Evolutionary conservation across 2,888 invertebrate genomes (phyloP).

Genomic region (Dioctria linearis): DNA sequence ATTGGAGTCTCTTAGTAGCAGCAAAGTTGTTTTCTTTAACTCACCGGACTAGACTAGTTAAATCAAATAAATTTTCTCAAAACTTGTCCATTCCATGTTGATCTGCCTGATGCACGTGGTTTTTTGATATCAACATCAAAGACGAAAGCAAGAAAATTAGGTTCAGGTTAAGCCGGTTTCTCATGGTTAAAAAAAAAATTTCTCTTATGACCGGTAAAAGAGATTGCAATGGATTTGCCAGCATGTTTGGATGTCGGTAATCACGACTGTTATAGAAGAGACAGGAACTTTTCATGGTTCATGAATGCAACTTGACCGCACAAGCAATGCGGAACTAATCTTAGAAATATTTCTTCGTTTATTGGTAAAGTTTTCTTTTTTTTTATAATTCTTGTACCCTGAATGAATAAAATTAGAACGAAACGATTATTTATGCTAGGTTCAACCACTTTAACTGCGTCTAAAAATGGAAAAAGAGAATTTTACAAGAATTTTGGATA

Average conservation of each 20-base stretch:
- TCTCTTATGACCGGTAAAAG: conserved; percentile 20
- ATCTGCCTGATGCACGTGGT: no score
- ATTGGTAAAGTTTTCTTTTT: background rate
- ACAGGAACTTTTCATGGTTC: conserved; percentile 49
- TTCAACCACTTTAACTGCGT: no score
- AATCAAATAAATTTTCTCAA: conserved; percentile 29
- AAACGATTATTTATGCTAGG: background rate
- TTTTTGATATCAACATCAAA: background rate
- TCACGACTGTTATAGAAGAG: conserved; percentile 34
- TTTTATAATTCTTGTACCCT: conserved; percentile 1
- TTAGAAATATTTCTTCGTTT: conserved; percentile 10
- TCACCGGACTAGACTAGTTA: conserved; percentile 32
- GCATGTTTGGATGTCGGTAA: conserved; percentile 25
- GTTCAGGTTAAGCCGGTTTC: conserved; percentile 42
- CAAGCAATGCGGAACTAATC: conserved; percentile 38
- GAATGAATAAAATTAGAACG: conserved; percentile 31
- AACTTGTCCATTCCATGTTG: background rate
- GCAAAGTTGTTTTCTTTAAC: conserved; percentile 1
- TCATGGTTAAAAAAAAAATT: conserved; percentile 15
- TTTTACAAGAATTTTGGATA: no score
- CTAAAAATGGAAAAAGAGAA: no score
- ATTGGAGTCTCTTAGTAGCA: conserved; percentile 8
- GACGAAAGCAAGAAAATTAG: conserved; percentile 15
- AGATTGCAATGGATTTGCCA: conserved; percentile 20
- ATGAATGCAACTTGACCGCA: conserved; percentile 50